These are phyloP conservation scores for Nyctereutes procyonoides DNA, from an alignment of 2,113 vertebrate species.

Conservation along the genomic window DNA sequence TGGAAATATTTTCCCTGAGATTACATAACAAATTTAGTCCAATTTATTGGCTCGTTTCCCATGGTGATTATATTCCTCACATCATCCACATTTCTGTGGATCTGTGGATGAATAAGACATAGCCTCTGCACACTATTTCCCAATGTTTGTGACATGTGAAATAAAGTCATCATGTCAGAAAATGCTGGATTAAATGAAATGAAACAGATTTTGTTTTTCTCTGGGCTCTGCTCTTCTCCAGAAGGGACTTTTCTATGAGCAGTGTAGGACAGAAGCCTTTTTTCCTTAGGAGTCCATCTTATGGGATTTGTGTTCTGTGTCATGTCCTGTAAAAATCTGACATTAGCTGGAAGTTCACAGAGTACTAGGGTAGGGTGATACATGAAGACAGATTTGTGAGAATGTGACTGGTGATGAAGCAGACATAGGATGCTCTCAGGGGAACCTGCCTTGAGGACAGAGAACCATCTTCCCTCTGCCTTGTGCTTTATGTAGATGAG, in stretches of 20 bases:
- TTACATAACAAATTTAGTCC: slow-evolving; percentile 54
- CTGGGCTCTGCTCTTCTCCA: not conserved
- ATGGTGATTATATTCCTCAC: not conserved
- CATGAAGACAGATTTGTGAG: not conserved
- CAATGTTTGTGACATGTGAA: not conserved
- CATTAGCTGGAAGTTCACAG: not conserved
- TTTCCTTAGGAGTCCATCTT: not conserved
- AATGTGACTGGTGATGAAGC: not conserved
- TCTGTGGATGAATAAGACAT: slow-evolving; percentile 36
- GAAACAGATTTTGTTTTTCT: not conserved
- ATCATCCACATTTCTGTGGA: not conserved
- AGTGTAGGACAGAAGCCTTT: rapidly evolving
- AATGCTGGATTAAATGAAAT: not conserved
- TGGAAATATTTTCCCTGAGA: slow-evolving; percentile 33
- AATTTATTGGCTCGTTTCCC: slow-evolving; percentile 30
- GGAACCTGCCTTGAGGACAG: not conserved
- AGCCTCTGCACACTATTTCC: not conserved
- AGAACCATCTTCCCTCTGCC: not conserved
- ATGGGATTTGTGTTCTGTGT: not conserved
- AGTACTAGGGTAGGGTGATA: not conserved
- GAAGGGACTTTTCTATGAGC: not conserved
- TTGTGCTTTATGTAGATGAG: not conserved
- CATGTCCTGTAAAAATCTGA: too few species aligned
- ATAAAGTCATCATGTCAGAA: not conserved
- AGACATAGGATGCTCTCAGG: not conserved